A percentile compares a stretch with the other conserved stretches of the same genome.
These are phyloP conservation scores for Chaetura pelagica DNA, from an alignment of 2,113 vertebrate species.

Conservation along the genomic window DNA sequence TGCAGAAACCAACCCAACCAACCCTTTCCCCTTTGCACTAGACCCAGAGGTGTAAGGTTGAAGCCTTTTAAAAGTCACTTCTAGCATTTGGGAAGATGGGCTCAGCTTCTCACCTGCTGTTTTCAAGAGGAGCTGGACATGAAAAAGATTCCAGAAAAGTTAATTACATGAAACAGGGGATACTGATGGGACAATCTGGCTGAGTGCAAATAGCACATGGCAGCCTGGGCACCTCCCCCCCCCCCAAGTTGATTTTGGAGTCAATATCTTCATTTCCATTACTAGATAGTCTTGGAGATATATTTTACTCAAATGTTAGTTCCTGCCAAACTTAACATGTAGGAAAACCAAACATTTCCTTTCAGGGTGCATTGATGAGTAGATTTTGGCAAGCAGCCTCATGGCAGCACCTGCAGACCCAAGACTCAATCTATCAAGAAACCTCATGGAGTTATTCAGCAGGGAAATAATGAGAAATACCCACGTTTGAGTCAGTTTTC, in stretches of 20 bases:
- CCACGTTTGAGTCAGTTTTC: neutral
- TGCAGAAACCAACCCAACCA: neutral
- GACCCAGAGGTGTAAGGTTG: neutral
- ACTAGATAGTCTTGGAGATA: neutral
- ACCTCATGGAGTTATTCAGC: neutral
- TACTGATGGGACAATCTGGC: accelerated
- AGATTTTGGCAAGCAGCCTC: neutral
- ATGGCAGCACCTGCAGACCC: neutral
- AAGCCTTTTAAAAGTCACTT: neutral
- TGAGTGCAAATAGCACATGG: neutral
- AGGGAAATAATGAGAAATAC: neutral
- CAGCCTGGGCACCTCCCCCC: neutral
- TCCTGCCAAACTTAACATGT: neutral
- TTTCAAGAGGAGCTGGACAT: neutral
- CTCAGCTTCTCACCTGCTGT: neutral
- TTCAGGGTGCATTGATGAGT: neutral
- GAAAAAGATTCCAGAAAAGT: neutral
- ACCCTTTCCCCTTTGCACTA: too few species aligned
- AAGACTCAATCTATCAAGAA: neutral
- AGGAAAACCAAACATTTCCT: neutral
- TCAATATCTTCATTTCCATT: neutral
- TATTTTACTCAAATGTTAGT: neutral
- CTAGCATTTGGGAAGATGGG: neutral
- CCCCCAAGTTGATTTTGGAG: neutral
- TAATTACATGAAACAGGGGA: neutral